Conservation (phyloP, 2,888 invertebrate genomes). For the Glaucopsyche alexis region DNA sequence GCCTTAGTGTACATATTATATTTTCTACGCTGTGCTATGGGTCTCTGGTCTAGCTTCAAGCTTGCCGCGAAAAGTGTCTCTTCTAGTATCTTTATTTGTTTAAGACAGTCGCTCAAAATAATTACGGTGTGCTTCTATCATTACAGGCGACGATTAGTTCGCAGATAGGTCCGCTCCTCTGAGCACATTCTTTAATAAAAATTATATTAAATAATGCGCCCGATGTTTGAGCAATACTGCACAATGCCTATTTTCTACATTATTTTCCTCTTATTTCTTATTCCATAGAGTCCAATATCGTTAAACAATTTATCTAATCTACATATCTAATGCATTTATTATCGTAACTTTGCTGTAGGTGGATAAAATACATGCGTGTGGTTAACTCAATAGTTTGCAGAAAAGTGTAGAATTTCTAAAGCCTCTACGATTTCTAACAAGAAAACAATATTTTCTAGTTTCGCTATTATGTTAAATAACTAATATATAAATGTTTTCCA, state of each 20-base stretch:
- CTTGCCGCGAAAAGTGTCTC: neutral
- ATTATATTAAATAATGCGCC: constrained; percentile 70
- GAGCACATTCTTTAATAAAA: constrained; percentile 73
- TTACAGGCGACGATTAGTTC: constrained; percentile 73
- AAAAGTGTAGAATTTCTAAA: neutral
- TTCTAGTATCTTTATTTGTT: constrained; percentile 45
- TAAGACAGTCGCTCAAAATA: constrained; percentile 62
- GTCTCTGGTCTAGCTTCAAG: constrained; percentile 51
- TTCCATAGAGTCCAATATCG: neutral
- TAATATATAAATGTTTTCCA: too few species aligned
- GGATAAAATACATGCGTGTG: neutral
- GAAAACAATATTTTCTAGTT: too few species aligned
- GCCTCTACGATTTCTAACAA: too few species aligned
- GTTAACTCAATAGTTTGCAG: neutral
- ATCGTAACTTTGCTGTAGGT: neutral
- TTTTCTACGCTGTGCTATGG: too few species aligned
- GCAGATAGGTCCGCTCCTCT: constrained; percentile 69
- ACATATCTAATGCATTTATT: neutral
- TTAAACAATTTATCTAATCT: neutral
- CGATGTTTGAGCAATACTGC: constrained; percentile 45
- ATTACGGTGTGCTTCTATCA: constrained; percentile 72
- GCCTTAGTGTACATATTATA: too few species aligned
- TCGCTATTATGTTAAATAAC: too few species aligned
- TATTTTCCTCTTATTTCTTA: constrained; percentile 23
- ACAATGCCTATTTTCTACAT: constrained; percentile 33